Conservation (phyloP, 2,113 vertebrate genomes). For the Phoenicopterus ruber region DNA sequence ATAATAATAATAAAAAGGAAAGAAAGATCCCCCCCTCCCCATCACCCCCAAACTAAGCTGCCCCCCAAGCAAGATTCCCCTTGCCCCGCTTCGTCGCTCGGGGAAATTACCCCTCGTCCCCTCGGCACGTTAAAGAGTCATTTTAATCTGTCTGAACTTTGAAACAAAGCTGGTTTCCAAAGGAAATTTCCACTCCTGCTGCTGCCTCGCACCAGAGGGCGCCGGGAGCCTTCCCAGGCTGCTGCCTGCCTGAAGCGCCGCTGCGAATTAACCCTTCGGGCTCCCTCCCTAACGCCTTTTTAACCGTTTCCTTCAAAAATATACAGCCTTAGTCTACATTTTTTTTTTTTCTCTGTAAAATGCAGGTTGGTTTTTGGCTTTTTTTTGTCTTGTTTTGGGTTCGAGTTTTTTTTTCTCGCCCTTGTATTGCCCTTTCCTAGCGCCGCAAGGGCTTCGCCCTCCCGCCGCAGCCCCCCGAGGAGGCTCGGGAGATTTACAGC, state of each 20-base stretch:
- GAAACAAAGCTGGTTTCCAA: slow-evolving; percentile 7
- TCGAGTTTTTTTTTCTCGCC: accelerated
- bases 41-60: not conserved
- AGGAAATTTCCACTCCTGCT: slow-evolving; percentile 52
- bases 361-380: accelerated
- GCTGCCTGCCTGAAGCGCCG: not conserved
- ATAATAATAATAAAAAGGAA: not conserved
- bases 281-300: not conserved
- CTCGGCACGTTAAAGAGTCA: not conserved
- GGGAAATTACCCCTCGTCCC: not conserved
- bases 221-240: not conserved
- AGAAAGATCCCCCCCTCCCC: not conserved
- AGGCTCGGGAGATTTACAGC: not conserved
- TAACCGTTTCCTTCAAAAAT: not conserved
- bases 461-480: not conserved
- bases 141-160: not conserved
- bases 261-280: slow-evolving; percentile 7
- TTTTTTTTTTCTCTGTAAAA: not conserved
- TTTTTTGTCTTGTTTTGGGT: not conserved
- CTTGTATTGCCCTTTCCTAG: not conserved
- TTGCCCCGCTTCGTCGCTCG: too few relatives aligned
- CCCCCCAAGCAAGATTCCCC: not conserved
- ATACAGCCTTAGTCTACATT: not conserved
- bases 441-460: not conserved
- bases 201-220: slow-evolving; percentile 43